Evolutionary conservation across 2,888 invertebrate species (phyloP).

Genomic region (Ischnura elegans): DNA sequence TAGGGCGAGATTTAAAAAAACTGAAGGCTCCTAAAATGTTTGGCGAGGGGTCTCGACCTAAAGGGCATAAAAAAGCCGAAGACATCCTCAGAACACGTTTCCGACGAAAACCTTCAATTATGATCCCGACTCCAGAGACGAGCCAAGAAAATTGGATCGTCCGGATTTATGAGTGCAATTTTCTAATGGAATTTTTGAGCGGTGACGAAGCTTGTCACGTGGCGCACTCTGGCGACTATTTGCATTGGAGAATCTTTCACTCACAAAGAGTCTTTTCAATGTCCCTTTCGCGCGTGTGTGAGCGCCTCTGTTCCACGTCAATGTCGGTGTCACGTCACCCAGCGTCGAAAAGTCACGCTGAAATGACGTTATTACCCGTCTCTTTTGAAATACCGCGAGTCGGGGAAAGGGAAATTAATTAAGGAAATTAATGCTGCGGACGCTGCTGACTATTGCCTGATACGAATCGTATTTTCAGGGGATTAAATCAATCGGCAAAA

Average conservation of each 20-base stretch:
- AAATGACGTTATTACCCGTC: not conserved
- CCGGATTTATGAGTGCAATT: not conserved
- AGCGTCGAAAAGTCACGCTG: not conserved
- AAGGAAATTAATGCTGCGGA: constrained; percentile 24
- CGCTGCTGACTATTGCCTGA: not conserved
- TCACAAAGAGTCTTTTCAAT: not conserved
- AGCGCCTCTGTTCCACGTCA: not conserved
- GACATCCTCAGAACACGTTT: not conserved
- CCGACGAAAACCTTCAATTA: not conserved
- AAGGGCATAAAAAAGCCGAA: not conserved
- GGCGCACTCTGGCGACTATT: not conserved
- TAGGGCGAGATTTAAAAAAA: no score
- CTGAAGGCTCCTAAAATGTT: no score
- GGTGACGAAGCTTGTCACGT: not conserved
- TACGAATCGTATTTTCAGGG: not conserved
- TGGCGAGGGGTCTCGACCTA: no score
- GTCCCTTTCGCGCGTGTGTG: not conserved
- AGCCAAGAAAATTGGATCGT: not conserved
- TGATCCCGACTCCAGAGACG: not conserved
- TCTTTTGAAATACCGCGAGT: not conserved
- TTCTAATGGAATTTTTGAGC: not conserved
- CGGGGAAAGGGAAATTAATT: constrained; percentile 4
- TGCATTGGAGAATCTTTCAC: not conserved
- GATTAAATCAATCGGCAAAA: not conserved
- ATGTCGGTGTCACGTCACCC: not conserved